These are phyloP conservation scores for Hylaea fasciaria DNA, from an alignment of 2,888 invertebrate species.

Conservation along the genomic window DNA sequence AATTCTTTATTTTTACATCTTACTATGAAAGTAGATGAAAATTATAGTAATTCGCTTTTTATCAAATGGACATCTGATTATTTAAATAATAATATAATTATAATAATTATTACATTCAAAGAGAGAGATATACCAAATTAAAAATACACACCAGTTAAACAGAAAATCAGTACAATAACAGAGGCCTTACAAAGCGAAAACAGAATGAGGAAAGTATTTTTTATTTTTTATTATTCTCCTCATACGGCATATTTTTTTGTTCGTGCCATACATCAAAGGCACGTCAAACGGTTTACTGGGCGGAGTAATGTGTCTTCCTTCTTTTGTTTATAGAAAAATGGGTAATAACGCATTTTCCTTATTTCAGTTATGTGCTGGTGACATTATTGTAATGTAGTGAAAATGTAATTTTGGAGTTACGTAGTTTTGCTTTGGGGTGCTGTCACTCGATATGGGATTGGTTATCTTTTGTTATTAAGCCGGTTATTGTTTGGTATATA, in stretches of 20 bases:
- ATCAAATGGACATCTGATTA: not conserved
- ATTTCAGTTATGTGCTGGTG: slow-evolving; percentile 28
- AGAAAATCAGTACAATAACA: slow-evolving; percentile 20
- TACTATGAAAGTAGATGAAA: no score
- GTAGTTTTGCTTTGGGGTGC: not conserved
- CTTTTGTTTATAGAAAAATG: slow-evolving; percentile 44
- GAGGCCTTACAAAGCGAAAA: slow-evolving; percentile 30
- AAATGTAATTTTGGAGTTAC: slow-evolving; percentile 30
- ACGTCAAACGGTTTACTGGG: slow-evolving; percentile 40
- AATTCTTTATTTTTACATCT: no score
- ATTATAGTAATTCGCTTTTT: no score
- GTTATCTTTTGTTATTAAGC: not conserved
- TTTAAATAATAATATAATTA: no score
- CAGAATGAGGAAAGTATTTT: slow-evolving; percentile 30
- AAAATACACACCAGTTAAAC: slow-evolving; percentile 9
- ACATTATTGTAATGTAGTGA: slow-evolving; percentile 34
- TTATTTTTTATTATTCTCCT: slow-evolving; percentile 28
- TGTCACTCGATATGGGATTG: not conserved
- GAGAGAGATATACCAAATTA: slow-evolving; percentile 15
- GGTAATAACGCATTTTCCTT: slow-evolving; percentile 37
- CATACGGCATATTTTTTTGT: slow-evolving; percentile 35
- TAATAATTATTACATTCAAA: no score
- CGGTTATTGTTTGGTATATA: no score
- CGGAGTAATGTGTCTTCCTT: slow-evolving; percentile 40
- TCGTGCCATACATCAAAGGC: slow-evolving; percentile 43